Base-by-base conservation (phyloP, 64 coral and sea anemone genomes). In the Montipora efflorescens region DNA sequence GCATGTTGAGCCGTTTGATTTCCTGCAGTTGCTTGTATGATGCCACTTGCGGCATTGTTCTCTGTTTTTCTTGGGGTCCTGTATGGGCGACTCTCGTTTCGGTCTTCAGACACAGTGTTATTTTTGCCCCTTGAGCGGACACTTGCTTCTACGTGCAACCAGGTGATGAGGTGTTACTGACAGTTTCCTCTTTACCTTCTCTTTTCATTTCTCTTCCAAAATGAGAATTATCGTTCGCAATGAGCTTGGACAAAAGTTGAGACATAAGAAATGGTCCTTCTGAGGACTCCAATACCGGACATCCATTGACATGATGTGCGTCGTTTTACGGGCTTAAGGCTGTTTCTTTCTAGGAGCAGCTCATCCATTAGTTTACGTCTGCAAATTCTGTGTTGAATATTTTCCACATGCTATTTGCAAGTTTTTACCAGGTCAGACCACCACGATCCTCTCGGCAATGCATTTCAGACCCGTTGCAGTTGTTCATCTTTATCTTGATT, bases 301-400 rank as follows among this genome's bases (percentile, higher is more conserved):
- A 92, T 19, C 71, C 90, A n/a, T 92, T 92, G 69, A 85, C 90
- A 13, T 92, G 70, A 53, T 53, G 74, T 13, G 77, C 81, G 45
- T 62, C 79, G 14, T 77, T 16, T 84, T 13, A 92, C 80, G 50
- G 36, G 36, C 4, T 25, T 74, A 16, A 64, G 46, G 19, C 58
- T 67, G 11, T 83, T 77, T 2, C 84, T 76, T 1, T 84, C 50
- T 18, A 15, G 21, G 7, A 87, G 76, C 3, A 95, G 81, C 14
- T 78, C 36, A 45, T 95, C 93, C 93, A 95, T 95, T 2, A 95
- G 13, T 21, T 95, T 91, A 49, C 81, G 20, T 80, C 57, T 5
- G 15, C n/a, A 14, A 95, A 91, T 59, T 95, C 88, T 0, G 72
- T 82, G 64, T 92, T 82, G 7, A 95, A 75, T 28, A 95, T 95